Evolutionary conservation across 1,140 invertebrate species (phyloP).

Genomic region (Ylistrum balloti): DNA sequence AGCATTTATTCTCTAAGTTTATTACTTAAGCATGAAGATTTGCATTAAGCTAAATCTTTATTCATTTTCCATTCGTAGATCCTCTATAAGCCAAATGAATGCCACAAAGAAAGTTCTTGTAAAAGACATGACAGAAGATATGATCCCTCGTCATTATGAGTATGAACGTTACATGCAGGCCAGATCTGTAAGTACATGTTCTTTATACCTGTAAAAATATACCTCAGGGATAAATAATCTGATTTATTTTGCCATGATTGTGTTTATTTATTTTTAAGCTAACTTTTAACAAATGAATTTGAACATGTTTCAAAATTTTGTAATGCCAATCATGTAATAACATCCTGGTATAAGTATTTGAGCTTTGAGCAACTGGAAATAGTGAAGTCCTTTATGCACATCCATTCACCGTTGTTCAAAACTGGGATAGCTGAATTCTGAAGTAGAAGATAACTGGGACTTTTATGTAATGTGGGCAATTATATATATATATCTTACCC

Average conservation of each 20-base stretch:
- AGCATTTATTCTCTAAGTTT: too few species aligned
- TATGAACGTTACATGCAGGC: conserved; percentile 51
- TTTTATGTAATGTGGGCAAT: too few species aligned
- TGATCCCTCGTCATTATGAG: conserved; percentile 59
- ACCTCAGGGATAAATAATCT: too few species aligned
- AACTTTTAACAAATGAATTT: background rate
- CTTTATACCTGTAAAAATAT: background rate
- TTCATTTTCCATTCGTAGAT: conserved; percentile 43
- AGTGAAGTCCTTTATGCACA: too few species aligned
- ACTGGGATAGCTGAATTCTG: too few species aligned
- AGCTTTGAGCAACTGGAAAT: too few species aligned
- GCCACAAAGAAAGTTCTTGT: conserved; percentile 52
- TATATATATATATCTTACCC: too few species aligned
- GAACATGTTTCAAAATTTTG: background rate
- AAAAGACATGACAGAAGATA: conserved; percentile 65
- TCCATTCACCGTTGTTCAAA: too few species aligned
- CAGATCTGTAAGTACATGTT: background rate
- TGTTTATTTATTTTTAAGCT: conserved; percentile 4
- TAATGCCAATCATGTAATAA: too few species aligned
- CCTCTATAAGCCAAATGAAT: conserved; percentile 51
- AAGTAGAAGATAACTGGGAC: too few species aligned
- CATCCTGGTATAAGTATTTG: too few species aligned
- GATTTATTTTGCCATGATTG: background rate
- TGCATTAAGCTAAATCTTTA: background rate
- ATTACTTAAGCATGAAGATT: background rate